Percentiles rank a stretch among this genome's conserved stretches.
Evolutionary conservation across 2,797 vertebrate species (phyloP).

Genomic region (Choloepus didactylus): DNA sequence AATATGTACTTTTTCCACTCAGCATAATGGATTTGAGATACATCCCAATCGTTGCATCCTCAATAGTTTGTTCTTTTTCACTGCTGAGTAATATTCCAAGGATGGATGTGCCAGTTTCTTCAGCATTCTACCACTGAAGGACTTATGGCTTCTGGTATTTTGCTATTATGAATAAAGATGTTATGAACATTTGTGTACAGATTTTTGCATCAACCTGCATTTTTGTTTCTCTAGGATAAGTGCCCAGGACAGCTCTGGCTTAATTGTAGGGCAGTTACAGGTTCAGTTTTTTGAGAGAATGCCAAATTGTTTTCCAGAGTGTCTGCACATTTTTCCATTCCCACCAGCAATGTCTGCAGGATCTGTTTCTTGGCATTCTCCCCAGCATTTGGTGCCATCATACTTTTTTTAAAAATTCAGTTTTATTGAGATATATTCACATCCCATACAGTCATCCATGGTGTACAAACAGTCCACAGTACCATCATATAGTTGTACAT

Average conservation of each 20-base stretch:
- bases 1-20: accelerated
- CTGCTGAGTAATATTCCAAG: background rate
- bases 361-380: background rate
- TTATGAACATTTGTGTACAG: background rate
- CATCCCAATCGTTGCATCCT: background rate
- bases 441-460: too few species aligned
- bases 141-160: background rate
- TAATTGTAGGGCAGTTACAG: background rate
- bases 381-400: background rate
- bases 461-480: too few species aligned
- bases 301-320: background rate
- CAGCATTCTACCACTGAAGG: accelerated
- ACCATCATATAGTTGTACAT: too few species aligned
- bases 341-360: accelerated
- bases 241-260: background rate
- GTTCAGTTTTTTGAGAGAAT: background rate
- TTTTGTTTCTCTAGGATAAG: background rate
- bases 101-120: accelerated
- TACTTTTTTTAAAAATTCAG: background rate
- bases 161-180: background rate
- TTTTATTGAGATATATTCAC: too few species aligned
- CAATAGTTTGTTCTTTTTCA: accelerated
- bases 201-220: background rate
- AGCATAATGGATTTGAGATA: too few species aligned
- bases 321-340: accelerated